Percentiles rank a stretch among this genome's conserved stretches.
These are phyloP conservation scores for Cryptotis parvus DNA, from an alignment of 2,113 vertebrate species.

Conservation along the genomic window DNA sequence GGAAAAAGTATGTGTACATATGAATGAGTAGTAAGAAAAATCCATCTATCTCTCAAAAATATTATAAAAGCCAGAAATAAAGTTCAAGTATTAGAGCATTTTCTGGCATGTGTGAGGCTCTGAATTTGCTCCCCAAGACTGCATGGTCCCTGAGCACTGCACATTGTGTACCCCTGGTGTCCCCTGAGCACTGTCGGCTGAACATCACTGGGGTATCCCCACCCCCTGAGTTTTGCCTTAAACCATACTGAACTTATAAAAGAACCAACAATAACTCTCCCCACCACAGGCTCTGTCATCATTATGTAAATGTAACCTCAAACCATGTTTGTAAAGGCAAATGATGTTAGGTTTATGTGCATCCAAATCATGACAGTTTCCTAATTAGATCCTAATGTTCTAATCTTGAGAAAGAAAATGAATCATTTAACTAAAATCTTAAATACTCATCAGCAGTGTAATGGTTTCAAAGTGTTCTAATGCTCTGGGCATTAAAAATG, in stretches of 20 bases:
- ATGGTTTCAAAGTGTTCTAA: slow-evolving; percentile 20
- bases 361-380: slow-evolving; percentile 45
- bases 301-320: not conserved
- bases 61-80: not conserved
- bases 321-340: not conserved
- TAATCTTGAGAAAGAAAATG: slow-evolving; percentile 70
- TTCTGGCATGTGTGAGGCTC: no score
- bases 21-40: slow-evolving; percentile 46
- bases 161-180: no score
- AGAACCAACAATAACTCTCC: no score
- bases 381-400: slow-evolving; percentile 67
- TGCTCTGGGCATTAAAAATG: slow-evolving; percentile 24
- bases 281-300: not conserved
- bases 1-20: not conserved
- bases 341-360: not conserved
- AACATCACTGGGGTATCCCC: no score
- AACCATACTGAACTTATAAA: no score
- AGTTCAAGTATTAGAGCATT: no score
- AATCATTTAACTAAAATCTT: slow-evolving; percentile 58
- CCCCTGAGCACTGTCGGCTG: no score
- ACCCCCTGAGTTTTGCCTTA: no score
- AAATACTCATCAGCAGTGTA: slow-evolving; percentile 31
- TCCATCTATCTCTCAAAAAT: not conserved
- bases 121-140: no score
- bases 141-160: no score